Evolutionary conservation across 2,888 invertebrate genomes (phyloP).

Genomic region (Thymelicus lineola): DNA sequence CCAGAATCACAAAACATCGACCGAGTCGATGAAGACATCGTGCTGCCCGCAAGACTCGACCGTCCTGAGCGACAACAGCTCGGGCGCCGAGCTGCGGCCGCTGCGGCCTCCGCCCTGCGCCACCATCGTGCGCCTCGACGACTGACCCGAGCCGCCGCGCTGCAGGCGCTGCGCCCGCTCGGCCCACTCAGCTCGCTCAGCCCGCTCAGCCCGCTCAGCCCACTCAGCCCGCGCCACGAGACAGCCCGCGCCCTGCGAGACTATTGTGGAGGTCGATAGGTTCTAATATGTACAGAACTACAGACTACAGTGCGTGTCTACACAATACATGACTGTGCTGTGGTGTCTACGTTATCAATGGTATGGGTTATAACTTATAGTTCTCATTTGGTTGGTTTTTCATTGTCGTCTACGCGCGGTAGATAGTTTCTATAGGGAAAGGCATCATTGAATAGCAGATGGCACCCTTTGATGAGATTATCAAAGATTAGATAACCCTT

Average conservation of each 20-base stretch:
- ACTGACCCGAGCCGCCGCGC: slow-evolving; percentile 49
- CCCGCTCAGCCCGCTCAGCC: no score
- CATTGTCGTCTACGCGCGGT: no score
- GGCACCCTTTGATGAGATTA: no score
- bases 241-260: slow-evolving; percentile 1
- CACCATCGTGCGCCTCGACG: slow-evolving; percentile 48
- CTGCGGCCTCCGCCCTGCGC: slow-evolving; percentile 53
- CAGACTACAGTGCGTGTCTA: neutral
- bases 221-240: neutral
- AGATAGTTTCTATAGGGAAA: no score
- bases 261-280: slow-evolving; percentile 6
- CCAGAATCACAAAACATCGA: slow-evolving; percentile 75
- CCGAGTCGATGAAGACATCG: slow-evolving; percentile 76
- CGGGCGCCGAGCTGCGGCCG: slow-evolving; percentile 69
- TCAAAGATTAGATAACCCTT: no score
- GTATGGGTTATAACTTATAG: no score
- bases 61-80: slow-evolving; percentile 68
- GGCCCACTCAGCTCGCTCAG: slow-evolving; percentile 43
- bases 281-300: neutral
- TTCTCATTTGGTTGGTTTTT: no score
- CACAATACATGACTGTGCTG: no score
- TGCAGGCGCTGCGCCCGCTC: slow-evolving; percentile 33
- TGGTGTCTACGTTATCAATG: no score
- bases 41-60: slow-evolving; percentile 77
- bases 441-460: no score